A percentile compares a stretch with the other conserved stretches of the same genome.
These are phyloP conservation scores for Montipora efflorescens DNA, from an alignment of 64 coral and sea anemone species.

Conservation along the genomic window DNA sequence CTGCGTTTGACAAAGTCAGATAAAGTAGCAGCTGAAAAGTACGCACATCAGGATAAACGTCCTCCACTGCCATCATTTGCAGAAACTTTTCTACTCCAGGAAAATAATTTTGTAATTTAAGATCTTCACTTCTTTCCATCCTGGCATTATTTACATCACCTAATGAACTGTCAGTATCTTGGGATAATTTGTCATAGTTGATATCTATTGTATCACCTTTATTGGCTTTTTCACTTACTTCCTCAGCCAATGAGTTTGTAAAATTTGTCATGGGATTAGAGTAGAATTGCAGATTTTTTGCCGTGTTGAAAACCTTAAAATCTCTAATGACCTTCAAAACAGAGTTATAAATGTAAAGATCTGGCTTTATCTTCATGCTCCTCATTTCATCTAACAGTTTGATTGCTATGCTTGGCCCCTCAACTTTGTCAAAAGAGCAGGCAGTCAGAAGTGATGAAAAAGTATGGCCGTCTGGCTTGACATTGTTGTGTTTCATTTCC, in stretches of 20 bases:
- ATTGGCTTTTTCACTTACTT: not conserved
- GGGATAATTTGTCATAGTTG: not conserved
- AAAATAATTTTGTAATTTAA: constrained; percentile 40
- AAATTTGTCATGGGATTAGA: not conserved
- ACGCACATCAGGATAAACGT: constrained; percentile 83
- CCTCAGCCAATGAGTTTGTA: not conserved
- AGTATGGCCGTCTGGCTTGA: constrained; percentile 65
- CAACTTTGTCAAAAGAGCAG: constrained; percentile 56
- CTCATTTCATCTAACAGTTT: constrained; percentile 85
- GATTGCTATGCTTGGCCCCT: constrained; percentile 57
- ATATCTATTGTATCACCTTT: not conserved
- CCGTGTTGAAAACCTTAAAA: constrained; percentile 27
- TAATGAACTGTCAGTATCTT: not conserved
- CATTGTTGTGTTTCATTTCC: constrained; percentile 36
- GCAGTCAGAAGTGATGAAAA: constrained; percentile 77
- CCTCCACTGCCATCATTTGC: constrained; percentile 82
- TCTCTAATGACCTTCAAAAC: constrained; percentile 85
- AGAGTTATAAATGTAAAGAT: constrained; percentile 86
- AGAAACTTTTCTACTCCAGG: constrained; percentile 72
- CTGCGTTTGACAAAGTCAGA: constrained; percentile 56
- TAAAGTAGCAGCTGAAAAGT: constrained; percentile 88
- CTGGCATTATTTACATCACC: not conserved
- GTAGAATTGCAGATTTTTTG: not conserved
- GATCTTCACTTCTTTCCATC: not conserved
- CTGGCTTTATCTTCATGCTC: constrained; percentile 55